Evolutionary conservation across 2,113 vertebrate genomes (phyloP).

Genomic region (Alectura lathami): DNA sequence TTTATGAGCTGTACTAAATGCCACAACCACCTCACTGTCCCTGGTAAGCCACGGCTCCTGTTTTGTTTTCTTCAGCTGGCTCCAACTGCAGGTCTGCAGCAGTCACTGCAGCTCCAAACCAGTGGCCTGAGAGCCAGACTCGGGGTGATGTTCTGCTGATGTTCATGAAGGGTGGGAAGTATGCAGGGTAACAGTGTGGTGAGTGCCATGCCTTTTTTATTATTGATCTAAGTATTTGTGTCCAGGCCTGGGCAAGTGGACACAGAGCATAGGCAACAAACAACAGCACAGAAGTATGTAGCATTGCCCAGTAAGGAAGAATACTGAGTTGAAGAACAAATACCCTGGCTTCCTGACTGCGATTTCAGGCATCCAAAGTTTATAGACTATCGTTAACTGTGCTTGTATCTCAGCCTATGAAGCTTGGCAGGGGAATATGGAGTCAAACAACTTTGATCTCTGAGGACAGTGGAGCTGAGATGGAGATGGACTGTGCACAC

Average conservation of each 20-base stretch:
- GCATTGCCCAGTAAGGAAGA: background rate
- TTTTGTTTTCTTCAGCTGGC: background rate
- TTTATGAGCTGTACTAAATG: background rate
- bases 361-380: background rate
- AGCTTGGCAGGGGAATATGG: background rate
- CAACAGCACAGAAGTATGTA: fast-evolving
- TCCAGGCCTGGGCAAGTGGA: background rate
- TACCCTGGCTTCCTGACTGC: background rate
- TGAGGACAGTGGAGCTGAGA: background rate
- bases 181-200: background rate
- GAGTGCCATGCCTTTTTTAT: background rate
- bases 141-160: background rate
- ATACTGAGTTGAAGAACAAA: background rate
- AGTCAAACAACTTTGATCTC: background rate
- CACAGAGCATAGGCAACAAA: background rate
- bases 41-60: background rate
- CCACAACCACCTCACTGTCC: background rate
- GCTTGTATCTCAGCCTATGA: background rate
- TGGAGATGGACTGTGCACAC: background rate
- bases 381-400: background rate
- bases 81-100: background rate
- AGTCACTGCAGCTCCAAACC: background rate
- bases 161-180: background rate
- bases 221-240: background rate
- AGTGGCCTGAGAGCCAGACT: background rate